These are phyloP conservation scores for Numenius arquata DNA, from an alignment of 2,113 vertebrate genomes.

Conservation along the genomic window DNA sequence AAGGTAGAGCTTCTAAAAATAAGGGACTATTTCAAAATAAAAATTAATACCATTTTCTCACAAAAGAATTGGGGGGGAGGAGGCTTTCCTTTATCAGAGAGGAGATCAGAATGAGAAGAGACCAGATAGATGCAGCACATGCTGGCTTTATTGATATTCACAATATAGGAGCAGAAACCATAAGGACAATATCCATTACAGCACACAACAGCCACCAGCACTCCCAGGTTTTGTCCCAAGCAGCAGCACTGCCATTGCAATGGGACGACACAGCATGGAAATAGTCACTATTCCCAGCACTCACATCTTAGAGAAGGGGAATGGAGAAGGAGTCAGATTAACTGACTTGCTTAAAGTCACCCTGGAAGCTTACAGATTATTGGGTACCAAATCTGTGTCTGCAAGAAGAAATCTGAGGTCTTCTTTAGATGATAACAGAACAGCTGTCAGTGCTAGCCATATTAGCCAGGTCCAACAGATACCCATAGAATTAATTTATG, in stretches of 20 bases:
- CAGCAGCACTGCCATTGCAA: neutral
- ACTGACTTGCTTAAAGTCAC: neutral
- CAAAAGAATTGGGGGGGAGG: neutral
- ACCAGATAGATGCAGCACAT: accelerated
- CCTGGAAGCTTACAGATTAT: neutral
- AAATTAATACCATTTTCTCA: neutral
- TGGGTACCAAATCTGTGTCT: neutral
- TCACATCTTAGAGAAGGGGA: neutral
- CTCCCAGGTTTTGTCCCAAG: neutral
- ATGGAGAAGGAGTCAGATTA: neutral
- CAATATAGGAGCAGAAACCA: neutral
- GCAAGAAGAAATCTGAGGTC: neutral
- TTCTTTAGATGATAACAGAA: neutral
- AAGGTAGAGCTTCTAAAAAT: neutral
- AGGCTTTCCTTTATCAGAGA: neutral
- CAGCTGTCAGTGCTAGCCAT: neutral
- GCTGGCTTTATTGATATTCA: neutral
- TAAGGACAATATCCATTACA: neutral
- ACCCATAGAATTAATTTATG: neutral
- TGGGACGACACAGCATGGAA: neutral
- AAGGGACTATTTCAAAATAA: neutral
- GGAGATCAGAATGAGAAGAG: neutral
- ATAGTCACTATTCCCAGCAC: neutral
- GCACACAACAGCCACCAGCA: neutral
- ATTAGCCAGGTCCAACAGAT: neutral